Base-by-base conservation (phyloP, 1,140 invertebrate genomes). In the Brachionus plicatilis region DNA sequence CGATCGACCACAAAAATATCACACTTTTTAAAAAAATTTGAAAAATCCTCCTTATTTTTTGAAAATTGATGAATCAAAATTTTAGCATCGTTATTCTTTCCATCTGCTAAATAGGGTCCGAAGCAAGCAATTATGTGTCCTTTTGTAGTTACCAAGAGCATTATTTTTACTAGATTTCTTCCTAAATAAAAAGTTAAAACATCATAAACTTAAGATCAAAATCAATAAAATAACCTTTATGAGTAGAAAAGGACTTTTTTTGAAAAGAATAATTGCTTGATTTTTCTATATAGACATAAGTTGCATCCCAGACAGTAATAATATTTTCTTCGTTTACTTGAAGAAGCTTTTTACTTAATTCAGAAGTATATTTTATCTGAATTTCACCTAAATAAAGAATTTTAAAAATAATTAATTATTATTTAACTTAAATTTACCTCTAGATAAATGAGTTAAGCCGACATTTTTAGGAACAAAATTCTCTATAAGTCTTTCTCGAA, bases 251-350 rank as follows among this genome's bases (percentile, higher is more conserved):
- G 29, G 68, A 41, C 29, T 37, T 41, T 43, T 72, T 72, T 72
- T 72, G 68, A 43, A 72, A 72, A 72, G 29, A 41, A 72, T 72
- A 72, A 41, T 37, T 41, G 20, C 20, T 12, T 29, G 66, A 70
- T 68, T 68, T 68, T 68, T 68, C 65, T 68, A 68, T 68, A 33
- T 68, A 68, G 27, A 68, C 27, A 29, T 70, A 70, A 33, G 66
- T 70, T 29, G 24, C 29, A 33, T 70, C 66, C 66, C 66, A 37
- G 5, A 70, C 29, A 33, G 66, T 33, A 37, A 70, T 70, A 29
- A 70, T n/a, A 70, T 27, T 12, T 20, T 68, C 65, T 68, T 68
- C 65, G 17, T 68, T 29, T 24, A 29, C 65, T 24, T 33, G 20
- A 29, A 27, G 27, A 27, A 68, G 27, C 12, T 29, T 29, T 68